These are phyloP conservation scores for Craterocephalus amniculus DNA, from an alignment of 2,797 vertebrate species.

Conservation along the genomic window DNA sequence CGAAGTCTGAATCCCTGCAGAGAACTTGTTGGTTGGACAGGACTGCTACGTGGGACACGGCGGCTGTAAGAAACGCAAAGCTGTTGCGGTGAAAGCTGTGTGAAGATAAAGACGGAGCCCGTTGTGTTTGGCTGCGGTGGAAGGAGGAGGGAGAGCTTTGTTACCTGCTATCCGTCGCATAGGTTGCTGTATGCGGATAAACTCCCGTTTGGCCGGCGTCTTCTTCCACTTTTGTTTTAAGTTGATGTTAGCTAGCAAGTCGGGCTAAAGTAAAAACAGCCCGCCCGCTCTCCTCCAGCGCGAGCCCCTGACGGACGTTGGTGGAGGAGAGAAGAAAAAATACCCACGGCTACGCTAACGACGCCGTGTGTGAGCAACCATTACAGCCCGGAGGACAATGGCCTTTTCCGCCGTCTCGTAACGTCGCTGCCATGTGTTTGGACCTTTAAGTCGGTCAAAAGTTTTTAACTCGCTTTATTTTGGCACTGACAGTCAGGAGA, in stretches of 20 bases:
- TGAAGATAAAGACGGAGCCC: not conserved
- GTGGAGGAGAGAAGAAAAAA: not conserved
- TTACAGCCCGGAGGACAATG: conserved; percentile 2
- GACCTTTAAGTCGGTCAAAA: conserved; percentile 13
- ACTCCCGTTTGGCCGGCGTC: conserved; percentile 57
- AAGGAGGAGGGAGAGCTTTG: not conserved
- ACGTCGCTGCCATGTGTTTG: conserved; percentile 30
- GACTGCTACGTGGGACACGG: conserved; percentile 32
- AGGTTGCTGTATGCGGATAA: conserved; percentile 59
- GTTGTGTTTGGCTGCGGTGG: not conserved
- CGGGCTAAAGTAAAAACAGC: conserved; percentile 60
- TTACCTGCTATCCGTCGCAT: conserved; percentile 81
- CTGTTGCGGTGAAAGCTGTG: conserved; percentile 19
- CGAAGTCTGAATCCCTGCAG: not conserved
- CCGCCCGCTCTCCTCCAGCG: conserved; percentile 43
- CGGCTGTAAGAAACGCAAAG: not conserved
- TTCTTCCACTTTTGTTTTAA: conserved; percentile 71
- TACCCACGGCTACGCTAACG: conserved; percentile 31
- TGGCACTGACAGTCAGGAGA: conserved; percentile 71
- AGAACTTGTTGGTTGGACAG: conserved; percentile 32
- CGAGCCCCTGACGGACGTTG: conserved; percentile 32
- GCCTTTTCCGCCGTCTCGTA: not conserved
- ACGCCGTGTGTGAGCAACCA: conserved; percentile 21
- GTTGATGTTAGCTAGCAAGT: conserved; percentile 72
- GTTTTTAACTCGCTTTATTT: conserved; percentile 74